Evolutionary conservation across 2,888 invertebrate genomes (phyloP), one percentile per base, ranked within the genome.

Genomic region (Nomada ruficornis): DNA sequence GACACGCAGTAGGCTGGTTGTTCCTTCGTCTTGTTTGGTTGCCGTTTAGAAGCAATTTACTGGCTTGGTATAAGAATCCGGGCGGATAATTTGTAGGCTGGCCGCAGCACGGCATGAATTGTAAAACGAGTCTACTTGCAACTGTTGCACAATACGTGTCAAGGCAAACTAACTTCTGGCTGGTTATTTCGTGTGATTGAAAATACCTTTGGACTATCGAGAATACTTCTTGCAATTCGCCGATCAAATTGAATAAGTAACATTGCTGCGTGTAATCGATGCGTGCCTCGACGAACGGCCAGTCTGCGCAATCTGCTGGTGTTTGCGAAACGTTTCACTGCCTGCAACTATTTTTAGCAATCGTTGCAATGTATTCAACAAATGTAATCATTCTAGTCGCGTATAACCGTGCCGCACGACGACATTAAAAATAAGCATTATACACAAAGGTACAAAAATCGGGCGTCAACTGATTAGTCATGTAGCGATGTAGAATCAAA

Each of bases 111-210:
- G 1, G 36, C 26, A n/a, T 10, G 44, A 60, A 64, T 59, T 18
- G 71, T 23, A 2, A 59, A 77, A 72, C 65, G 18, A 47, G 60
- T 47, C 65, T 36, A 50, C 11, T 63, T 44, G 62, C 76, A 67
- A 74, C 13, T n/a, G 70, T 91, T 90, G 83, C 89, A 69, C 84
- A 91, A 90, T 76, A 36, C 77, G 77, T 86, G 86, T 84, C 89
- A 86, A 90, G 88, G 88, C 77, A 23, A 89, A 81, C 83, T 71
- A 77, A 86, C 77, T 75, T 15, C 54, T n/a, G n/a, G 29, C 52
- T 18, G 23, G 10, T 11, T n/a, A 2, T 20, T 42, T 62, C n/a
- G 42, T 13, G 42, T 3, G 59, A 7, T 77, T 13, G 57, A 70
- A 75, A 59, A 59, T 55, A 20, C 44, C 47, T 36, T 18, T n/a